Base-by-base conservation (phyloP, 2,888 invertebrate species). In the Geophilus truncorum region DNA sequence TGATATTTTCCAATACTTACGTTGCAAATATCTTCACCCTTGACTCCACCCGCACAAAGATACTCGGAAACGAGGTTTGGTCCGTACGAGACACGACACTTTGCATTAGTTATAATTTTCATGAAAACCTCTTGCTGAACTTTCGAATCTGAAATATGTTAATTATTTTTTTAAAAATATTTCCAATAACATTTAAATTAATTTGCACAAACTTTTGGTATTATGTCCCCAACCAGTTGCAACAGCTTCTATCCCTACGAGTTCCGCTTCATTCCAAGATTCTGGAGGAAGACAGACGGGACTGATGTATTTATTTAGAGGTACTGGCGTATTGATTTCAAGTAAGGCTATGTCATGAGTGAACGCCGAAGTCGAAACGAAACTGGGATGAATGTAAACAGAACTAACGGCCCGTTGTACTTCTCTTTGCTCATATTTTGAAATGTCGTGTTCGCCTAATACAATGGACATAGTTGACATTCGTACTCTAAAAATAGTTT, bases 331-430 rank as follows among this genome's bases (percentile, higher is more conserved):
- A 15, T n/a, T 62, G 1, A 79, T 0, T 30, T 32, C 7, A 9
- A 79, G 3, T 30, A 79, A 28, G 10, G 79, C 79, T n/a, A 79
- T 57, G 21, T 79, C 79, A 15, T 79, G 57, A 3, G 79, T 79
- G 15, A 79, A 70, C 7, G 30, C 9, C 4, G 0, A 10, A 15
- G 18, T 6, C 1, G 57, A 28, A 23, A 4, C 32, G 36, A 79
- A 79, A 32, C 62, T 34, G 2, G 79, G 79, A 62, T 79, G 70
- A 1, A 79, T 62, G 25, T 1, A 7, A 0, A 79, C 21, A 18
- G 12, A 15, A 30, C 9, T 28, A 28, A 79, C 0, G 21, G 23
- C 4, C n/a, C 62, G 9, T 30, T 79, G 79, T 12, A 79, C 62
- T 79, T 79, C 79, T 7, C 1, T 57, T 7, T 34, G 34, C 6